These are phyloP conservation scores for Kryptolebias ocellatus DNA, from an alignment of 2,797 vertebrate genomes.

Conservation along the genomic window DNA sequence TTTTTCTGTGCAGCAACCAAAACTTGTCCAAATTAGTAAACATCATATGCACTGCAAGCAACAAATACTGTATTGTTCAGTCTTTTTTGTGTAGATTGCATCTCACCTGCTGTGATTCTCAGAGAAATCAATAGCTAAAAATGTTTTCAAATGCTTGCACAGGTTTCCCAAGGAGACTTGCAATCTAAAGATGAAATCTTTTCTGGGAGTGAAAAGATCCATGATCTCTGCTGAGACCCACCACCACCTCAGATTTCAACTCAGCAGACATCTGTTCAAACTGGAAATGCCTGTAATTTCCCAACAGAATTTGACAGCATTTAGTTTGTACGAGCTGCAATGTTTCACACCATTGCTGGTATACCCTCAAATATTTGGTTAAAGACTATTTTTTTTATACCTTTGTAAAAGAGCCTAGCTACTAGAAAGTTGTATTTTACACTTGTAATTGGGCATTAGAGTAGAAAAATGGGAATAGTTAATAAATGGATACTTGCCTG, in stretches of 20 bases:
- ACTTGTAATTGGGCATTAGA: not conserved
- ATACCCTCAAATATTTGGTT: slow-evolving; percentile 11
- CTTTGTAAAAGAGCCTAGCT: not conserved
- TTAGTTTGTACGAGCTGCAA: not conserved
- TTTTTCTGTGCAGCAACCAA: slow-evolving; percentile 31
- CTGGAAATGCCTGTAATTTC: slow-evolving; percentile 28
- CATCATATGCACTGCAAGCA: slow-evolving; percentile 5
- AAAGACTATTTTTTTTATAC: not conserved
- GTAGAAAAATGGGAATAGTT: not conserved
- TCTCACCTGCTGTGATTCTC: not conserved
- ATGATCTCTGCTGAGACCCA: slow-evolving; percentile 1
- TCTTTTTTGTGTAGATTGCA: not conserved
- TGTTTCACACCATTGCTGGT: not conserved
- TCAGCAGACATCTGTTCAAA: slow-evolving; percentile 13
- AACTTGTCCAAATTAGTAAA: slow-evolving; percentile 11
- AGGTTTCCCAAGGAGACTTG: slow-evolving; percentile 21
- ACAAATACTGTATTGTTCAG: not conserved
- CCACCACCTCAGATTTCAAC: slow-evolving; percentile 48
- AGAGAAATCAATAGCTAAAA: slow-evolving; percentile 16
- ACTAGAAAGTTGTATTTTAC: not conserved
- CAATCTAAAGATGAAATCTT: slow-evolving; percentile 30
- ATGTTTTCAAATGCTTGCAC: slow-evolving; percentile 49
- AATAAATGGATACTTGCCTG: slow-evolving; percentile 1
- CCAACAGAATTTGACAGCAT: slow-evolving; percentile 3
- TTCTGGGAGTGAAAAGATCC: no score